Evolutionary conservation across 2,113 vertebrate species (phyloP).

Genomic region (Chloroceryle aenea): DNA sequence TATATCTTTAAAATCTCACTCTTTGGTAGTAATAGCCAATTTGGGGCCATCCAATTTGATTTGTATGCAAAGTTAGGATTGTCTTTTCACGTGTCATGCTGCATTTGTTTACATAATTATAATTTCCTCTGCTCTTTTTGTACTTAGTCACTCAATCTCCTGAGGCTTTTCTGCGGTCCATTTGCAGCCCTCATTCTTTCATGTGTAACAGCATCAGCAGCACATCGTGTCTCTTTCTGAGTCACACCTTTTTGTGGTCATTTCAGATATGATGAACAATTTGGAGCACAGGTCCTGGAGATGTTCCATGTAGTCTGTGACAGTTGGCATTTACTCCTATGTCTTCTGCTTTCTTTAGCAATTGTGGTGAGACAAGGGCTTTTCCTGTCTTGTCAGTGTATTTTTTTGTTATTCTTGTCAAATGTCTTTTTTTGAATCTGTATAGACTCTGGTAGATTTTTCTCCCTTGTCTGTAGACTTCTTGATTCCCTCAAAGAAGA

Average conservation of each 20-base stretch:
- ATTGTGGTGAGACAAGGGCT: neutral
- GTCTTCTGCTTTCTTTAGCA: neutral
- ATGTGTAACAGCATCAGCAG: neutral
- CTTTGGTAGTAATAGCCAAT: neutral
- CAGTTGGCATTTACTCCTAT: neutral
- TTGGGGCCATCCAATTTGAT: neutral
- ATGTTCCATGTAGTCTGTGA: neutral
- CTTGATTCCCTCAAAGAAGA: neutral
- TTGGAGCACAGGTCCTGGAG: neutral
- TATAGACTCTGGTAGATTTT: neutral
- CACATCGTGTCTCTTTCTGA: neutral
- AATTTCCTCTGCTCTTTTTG: neutral
- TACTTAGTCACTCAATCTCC: neutral
- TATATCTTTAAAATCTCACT: neutral
- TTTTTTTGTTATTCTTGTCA: neutral
- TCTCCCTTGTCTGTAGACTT: neutral
- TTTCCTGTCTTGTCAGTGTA: neutral
- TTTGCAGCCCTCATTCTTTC: neutral
- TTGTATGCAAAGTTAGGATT: neutral
- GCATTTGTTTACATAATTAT: slow-evolving; percentile 5
- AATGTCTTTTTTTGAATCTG: neutral
- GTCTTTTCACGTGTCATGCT: neutral
- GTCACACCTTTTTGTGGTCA: neutral
- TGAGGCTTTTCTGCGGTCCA: neutral
- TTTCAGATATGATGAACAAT: neutral